A percentile compares a stretch with the other conserved stretches of the same genome.
Evolutionary conservation across 37 sponge, comb jelly and placozoan genomes (phyloP).

Genomic region (Theonella swinhoei): DNA sequence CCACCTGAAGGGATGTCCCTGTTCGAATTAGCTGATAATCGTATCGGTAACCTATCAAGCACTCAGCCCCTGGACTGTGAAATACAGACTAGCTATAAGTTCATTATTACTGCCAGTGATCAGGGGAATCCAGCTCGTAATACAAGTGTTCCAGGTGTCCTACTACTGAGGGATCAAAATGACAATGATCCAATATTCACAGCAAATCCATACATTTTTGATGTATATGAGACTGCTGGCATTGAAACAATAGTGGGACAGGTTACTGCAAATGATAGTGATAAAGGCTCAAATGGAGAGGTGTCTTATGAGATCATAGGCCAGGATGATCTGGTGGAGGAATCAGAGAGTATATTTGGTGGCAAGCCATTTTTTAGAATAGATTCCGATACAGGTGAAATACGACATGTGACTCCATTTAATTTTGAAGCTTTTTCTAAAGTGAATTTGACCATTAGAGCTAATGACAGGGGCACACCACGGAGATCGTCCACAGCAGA

Average conservation of each 20-base stretch:
- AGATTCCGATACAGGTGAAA: slow-evolving; percentile 5
- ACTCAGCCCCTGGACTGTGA: slow-evolving; percentile 43
- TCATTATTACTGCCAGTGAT: slow-evolving; percentile 51
- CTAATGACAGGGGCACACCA: slow-evolving; percentile 45
- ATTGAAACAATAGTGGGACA: background rate
- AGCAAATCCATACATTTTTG: background rate
- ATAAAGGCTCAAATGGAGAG: slow-evolving; percentile 57
- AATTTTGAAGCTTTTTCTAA: slow-evolving; percentile 49
- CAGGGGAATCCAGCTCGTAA: slow-evolving; percentile 40
- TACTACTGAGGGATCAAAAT: slow-evolving; percentile 62
- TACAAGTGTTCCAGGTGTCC: slow-evolving; percentile 6
- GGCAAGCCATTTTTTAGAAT: slow-evolving; percentile 1
- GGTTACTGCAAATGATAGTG: slow-evolving; percentile 46
- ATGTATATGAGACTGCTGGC: slow-evolving; percentile 5
- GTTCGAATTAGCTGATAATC: slow-evolving; percentile 22
- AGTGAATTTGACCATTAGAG: slow-evolving; percentile 36
- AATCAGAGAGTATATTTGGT: background rate
- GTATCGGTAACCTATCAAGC: slow-evolving; percentile 24
- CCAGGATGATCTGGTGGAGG: background rate
- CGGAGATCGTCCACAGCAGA: background rate
- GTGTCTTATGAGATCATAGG: slow-evolving; percentile 26
- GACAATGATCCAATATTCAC: slow-evolving; percentile 73
- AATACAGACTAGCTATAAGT: background rate
- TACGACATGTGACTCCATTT: slow-evolving; percentile 9
- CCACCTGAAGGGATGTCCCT: background rate